These are phyloP conservation scores for Cardiocondyla obscurior DNA, from an alignment of 1,140 invertebrate species.

Conservation along the genomic window DNA sequence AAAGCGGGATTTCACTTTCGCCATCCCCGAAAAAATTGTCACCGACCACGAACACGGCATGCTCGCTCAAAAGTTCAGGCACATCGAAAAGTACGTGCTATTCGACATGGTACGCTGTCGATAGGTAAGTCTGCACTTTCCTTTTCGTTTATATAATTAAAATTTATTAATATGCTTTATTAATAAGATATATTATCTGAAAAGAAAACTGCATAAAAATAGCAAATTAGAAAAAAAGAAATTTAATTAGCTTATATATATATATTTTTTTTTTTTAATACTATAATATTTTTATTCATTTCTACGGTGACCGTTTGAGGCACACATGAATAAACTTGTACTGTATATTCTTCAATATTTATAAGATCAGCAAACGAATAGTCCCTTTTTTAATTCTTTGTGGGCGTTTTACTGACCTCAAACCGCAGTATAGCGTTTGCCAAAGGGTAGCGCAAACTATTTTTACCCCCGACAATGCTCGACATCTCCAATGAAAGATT, in stretches of 20 bases:
- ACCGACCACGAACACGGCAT: neutral
- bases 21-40: conserved; percentile 24
- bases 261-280: neutral
- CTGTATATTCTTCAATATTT: neutral
- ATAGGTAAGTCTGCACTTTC: conserved; percentile 55
- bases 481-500: conserved; percentile 37
- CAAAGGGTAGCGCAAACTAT: conserved; percentile 42
- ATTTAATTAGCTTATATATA: neutral
- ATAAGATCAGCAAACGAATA: conserved; percentile 27
- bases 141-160: neutral
- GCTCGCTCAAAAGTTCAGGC: conserved; percentile 25
- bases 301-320: neutral
- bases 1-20: conserved; percentile 36
- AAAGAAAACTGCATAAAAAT: too few relatives aligned
- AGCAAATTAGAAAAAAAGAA: too few relatives aligned
- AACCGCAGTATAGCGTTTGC: neutral
- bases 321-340: neutral
- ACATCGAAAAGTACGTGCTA: conserved; percentile 22
- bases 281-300: conserved; percentile 24
- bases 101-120: conserved; percentile 29
- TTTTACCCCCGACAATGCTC: conserved; percentile 22
- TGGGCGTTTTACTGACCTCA: conserved; percentile 33
- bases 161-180: too few relatives aligned
- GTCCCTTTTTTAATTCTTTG: conserved; percentile 36
- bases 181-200: too few relatives aligned